A percentile compares a stretch with the other conserved stretches of the same genome.
These are phyloP conservation scores for Oryzias melastigma DNA, from an alignment of 2,113 vertebrate species.

Conservation along the genomic window DNA sequence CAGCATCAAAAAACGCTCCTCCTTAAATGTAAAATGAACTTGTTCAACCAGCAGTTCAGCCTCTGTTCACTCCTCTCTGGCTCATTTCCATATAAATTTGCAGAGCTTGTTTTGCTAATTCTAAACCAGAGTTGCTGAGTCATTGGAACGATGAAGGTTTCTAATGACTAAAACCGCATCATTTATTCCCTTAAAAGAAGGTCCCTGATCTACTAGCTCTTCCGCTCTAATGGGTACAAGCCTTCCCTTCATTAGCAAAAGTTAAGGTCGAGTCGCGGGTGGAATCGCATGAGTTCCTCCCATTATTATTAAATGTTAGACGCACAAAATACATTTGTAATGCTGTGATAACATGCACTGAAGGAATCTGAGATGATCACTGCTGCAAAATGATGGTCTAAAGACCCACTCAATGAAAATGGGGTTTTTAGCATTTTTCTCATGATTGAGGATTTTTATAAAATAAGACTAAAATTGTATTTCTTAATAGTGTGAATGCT, in stretches of 20 bases:
- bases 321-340: too few species aligned
- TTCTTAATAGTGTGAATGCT: too few species aligned
- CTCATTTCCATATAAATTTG: slow-evolving; percentile 39
- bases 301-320: neutral
- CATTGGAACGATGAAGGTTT: slow-evolving; percentile 32
- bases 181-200: neutral
- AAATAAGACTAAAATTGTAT: too few species aligned
- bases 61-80: slow-evolving; percentile 5
- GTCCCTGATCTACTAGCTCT: neutral
- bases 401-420: too few species aligned
- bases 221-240: slow-evolving; percentile 12
- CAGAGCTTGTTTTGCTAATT: slow-evolving; percentile 31
- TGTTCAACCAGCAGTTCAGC: slow-evolving; percentile 52
- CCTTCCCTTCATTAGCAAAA: neutral
- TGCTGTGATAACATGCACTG: neutral
- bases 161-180: slow-evolving; percentile 31
- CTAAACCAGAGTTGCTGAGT: slow-evolving; percentile 35
- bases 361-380: neutral
- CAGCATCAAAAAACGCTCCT: slow-evolving; percentile 47
- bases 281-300: neutral
- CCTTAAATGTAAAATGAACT: slow-evolving; percentile 36
- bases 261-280: neutral
- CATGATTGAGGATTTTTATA: too few species aligned
- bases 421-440: too few species aligned
- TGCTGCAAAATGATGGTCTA: too few species aligned